Evolutionary conservation across 2,113 vertebrate genomes (phyloP).

Genomic region (Entosphenus tridentatus): DNA sequence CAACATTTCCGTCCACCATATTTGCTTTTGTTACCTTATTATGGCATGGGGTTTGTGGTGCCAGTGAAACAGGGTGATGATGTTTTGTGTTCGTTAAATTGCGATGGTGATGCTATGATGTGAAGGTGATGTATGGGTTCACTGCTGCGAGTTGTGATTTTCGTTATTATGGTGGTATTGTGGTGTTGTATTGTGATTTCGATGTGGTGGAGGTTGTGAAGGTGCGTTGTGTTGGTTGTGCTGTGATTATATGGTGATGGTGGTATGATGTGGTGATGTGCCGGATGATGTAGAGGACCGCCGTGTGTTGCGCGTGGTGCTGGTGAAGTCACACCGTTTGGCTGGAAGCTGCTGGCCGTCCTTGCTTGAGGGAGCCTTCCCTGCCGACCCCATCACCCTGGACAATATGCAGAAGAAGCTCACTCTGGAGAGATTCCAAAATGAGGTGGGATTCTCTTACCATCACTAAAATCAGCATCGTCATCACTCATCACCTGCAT

Average conservation of each 20-base stretch:
- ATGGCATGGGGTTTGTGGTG: too few species aligned
- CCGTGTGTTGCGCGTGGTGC: constrained; percentile 57
- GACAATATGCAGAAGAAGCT: constrained; percentile 97
- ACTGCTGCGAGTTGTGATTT: not conserved
- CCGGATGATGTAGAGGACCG: constrained; percentile 43
- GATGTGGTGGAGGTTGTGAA: not conserved
- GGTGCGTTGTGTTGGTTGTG: not conserved
- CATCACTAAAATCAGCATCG: too few species aligned
- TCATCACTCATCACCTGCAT: too few species aligned
- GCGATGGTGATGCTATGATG: not conserved
- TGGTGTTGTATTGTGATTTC: not conserved
- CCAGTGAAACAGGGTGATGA: too few species aligned
- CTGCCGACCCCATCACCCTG: constrained; percentile 71
- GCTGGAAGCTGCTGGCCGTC: constrained; percentile 89
- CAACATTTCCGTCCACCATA: too few species aligned
- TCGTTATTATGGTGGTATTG: not conserved
- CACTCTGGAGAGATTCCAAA: constrained; percentile 77
- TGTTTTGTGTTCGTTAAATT: too few species aligned
- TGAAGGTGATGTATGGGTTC: not conserved
- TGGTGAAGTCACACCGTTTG: constrained; percentile 75
- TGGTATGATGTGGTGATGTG: not conserved
- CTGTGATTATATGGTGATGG: not conserved
- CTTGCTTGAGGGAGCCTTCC: constrained; percentile 60
- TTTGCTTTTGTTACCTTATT: too few species aligned
- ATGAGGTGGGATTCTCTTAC: constrained; percentile 33